These are phyloP conservation scores for Plusia festucae DNA, from an alignment of 2,888 invertebrate genomes.

Conservation along the genomic window DNA sequence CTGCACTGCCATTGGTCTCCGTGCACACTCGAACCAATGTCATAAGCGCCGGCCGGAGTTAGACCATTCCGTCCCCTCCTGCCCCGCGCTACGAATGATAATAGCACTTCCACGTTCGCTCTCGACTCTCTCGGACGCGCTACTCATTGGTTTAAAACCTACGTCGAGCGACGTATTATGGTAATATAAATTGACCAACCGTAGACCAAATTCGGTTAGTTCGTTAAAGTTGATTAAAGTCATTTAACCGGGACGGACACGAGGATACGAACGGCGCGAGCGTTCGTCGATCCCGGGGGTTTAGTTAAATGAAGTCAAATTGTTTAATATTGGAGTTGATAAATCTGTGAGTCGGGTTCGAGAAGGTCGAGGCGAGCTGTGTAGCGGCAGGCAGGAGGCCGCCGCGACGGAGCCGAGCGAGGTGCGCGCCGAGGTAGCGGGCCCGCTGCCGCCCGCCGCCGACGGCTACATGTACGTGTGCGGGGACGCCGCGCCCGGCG, in stretches of 20 bases:
- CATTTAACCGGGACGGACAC: constrained; percentile 88
- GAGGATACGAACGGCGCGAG: constrained; percentile 86
- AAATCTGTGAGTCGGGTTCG: constrained; percentile 70
- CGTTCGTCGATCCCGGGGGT: constrained; percentile 84
- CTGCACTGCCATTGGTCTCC: constrained; percentile 72
- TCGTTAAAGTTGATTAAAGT: constrained; percentile 90
- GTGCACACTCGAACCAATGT: constrained; percentile 53
- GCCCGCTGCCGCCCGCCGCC: constrained; percentile 84
- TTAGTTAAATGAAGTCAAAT: constrained; percentile 86
- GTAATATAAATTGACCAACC: constrained; percentile 90
- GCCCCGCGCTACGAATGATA: constrained; percentile 70
- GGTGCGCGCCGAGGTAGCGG: constrained; percentile 85
- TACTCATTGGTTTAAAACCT: constrained; percentile 78
- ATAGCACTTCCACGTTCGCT: constrained; percentile 64
- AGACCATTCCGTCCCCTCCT: constrained; percentile 71
- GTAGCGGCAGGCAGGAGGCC: constrained; percentile 66
- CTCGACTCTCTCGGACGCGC: constrained; percentile 64
- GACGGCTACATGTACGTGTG: constrained; percentile 87
- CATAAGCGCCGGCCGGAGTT: constrained; percentile 74
- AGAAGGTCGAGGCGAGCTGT: constrained; percentile 62
- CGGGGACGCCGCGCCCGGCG: constrained; percentile 74
- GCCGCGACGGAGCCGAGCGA: constrained; percentile 86
- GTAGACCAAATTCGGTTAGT: constrained; percentile 89
- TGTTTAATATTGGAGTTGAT: constrained; percentile 83
- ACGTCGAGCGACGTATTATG: constrained; percentile 80